Base-by-base conservation (phyloP, 2,797 vertebrate genomes). In the Gobio occitaniae region DNA sequence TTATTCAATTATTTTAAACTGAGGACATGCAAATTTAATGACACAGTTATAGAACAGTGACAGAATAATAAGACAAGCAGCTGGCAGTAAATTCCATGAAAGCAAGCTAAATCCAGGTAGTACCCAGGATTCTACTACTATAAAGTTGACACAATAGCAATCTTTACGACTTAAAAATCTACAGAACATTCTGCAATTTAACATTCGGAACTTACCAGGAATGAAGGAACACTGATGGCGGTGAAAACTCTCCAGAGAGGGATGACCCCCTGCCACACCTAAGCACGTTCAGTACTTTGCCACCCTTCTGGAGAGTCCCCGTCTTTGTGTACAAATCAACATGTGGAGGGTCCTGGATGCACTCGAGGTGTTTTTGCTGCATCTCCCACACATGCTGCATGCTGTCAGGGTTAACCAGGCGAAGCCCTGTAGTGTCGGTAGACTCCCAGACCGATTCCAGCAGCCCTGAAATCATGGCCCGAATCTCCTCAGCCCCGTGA, bases 211-310 rank as follows among this genome's bases (percentile, higher is more conserved):
- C 19, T 44, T 69, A 69, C 63, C 63, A 48, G 79, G 65, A 38
- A 81, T 82, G n/a, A 72, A 56, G n/a, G 21, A 36, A 72, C 32
- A 72, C 32, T 82, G 80, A 11, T 82, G 80, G 2, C 50, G 21
- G 25, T 72, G 50, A 72, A 82, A 71, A 29, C 66, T 59, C 36
- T 82, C 80, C 47, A 82, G 50, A 1, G 36, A 78, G 15, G 15
- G 76, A 78, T 50, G 76, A 78, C 21, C 56, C 75, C 38, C 56
- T 63, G 21, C 21, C 56, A 78, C 76, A 78, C n/a, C 38, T 78
- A 25, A 63, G 56, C 19, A 63, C 4, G 1, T 63, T 36, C 13
- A 78, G 56, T 3, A 41, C 76, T 29, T 63, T 63, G 19, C 32
- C 74, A 56, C 74, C 52, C 52, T 77, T 59, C 52, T 59, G 75